Evolutionary conservation across 2,888 invertebrate species (phyloP).

Genomic region (Drosophila neutralis): DNA sequence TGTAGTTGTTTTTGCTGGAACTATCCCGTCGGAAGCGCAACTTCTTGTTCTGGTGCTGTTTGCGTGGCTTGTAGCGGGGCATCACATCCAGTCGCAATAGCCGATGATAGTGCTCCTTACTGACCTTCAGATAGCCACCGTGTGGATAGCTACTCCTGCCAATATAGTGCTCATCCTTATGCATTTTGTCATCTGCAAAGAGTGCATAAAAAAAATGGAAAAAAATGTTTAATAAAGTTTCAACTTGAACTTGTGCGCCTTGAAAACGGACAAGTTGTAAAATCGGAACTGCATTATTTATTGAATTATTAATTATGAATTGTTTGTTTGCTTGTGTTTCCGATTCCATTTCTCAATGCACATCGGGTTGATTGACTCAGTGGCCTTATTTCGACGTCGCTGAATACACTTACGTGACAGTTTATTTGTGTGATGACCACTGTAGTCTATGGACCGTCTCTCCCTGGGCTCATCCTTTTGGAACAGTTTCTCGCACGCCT

Average conservation of each 20-base stretch:
- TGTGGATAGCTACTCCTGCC: constrained; percentile 78
- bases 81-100: constrained; percentile 74
- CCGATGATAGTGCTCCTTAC: constrained; percentile 70
- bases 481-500: constrained; percentile 83
- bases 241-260: constrained; percentile 73
- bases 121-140: constrained; percentile 83
- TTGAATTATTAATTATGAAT: constrained; percentile 9
- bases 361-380: constrained; percentile 78
- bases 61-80: constrained; percentile 81
- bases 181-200: constrained; percentile 74
- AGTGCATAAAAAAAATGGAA: constrained; percentile 21
- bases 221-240: constrained; percentile 13
- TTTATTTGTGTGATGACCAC: constrained; percentile 61
- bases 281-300: constrained; percentile 61
- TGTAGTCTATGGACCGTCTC: constrained; percentile 71
- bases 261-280: constrained; percentile 61
- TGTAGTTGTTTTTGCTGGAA: constrained; percentile 63
- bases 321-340: constrained; percentile 43
- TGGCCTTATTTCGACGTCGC: constrained; percentile 70
- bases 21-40: constrained; percentile 78
- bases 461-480: constrained; percentile 76
- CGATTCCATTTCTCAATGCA: constrained; percentile 46
- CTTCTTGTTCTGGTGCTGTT: constrained; percentile 67
- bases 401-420: constrained; percentile 74
- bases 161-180: constrained; percentile 70